Percentiles rank a stretch among this genome's conserved stretches.
Evolutionary conservation across 2,113 vertebrate species (phyloP).

Genomic region (Cnemophilus loriae): DNA sequence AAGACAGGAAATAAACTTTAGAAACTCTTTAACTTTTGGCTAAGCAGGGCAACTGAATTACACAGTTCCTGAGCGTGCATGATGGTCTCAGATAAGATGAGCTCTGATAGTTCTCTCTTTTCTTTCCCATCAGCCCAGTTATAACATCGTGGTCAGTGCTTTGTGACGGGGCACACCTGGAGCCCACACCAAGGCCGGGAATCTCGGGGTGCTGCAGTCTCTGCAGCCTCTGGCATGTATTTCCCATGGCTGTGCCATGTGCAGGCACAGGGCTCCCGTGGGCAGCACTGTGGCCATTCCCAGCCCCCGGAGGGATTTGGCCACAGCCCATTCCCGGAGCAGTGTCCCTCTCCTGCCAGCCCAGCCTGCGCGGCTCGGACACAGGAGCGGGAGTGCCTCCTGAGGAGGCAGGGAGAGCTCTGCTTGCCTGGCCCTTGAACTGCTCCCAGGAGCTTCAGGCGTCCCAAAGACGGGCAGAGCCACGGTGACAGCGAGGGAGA

Average conservation of each 20-base stretch:
- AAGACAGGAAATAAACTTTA: conserved; percentile 64
- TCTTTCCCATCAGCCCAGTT: background rate
- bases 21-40: conserved; percentile 41
- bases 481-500: fast-evolving
- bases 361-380: fast-evolving
- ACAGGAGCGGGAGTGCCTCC: background rate
- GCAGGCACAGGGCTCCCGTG: fast-evolving
- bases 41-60: background rate
- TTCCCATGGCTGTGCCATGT: fast-evolving
- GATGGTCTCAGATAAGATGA: conserved; percentile 45
- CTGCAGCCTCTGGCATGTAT: fast-evolving
- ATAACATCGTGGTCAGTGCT: fast-evolving
- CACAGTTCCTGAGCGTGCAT: conserved; percentile 15
- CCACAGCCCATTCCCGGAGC: background rate
- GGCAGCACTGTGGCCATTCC: fast-evolving
- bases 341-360: background rate
- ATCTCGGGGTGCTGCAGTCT: fast-evolving
- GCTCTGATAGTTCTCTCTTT: background rate
- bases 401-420: background rate
- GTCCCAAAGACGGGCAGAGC: background rate
- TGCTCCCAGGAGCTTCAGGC: background rate
- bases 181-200: fast-evolving
- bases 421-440: fast-evolving
- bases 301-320: background rate
- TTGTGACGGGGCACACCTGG: background rate